Percentiles rank a stretch among this genome's conserved stretches.
Evolutionary conservation across 2,797 vertebrate genomes (phyloP).

Genomic region (Steatocranus sp.): DNA sequence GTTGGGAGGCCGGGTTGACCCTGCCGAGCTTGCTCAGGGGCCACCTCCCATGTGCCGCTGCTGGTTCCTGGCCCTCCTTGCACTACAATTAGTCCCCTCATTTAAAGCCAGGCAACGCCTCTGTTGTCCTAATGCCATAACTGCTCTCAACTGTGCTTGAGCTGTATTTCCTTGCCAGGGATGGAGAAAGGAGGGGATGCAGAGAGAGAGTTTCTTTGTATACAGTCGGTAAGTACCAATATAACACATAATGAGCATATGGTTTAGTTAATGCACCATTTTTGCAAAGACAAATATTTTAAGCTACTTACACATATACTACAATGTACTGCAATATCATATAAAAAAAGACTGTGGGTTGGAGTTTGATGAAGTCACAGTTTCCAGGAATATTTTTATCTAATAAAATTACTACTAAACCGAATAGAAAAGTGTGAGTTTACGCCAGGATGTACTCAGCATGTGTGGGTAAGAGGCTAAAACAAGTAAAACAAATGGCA

Average conservation of each 20-base stretch:
- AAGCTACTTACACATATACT: not conserved
- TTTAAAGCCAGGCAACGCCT: conserved; percentile 55
- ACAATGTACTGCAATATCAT: not conserved
- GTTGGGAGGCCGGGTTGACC: conserved; percentile 76
- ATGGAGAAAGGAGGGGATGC: conserved; percentile 7
- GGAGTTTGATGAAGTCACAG: not conserved
- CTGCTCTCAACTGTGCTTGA: conserved; percentile 39
- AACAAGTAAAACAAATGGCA: conserved; percentile 64
- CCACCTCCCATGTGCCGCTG: conserved; percentile 53
- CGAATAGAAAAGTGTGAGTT: not conserved
- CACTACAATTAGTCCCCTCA: conserved; percentile 66
- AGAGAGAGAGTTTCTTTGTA: conserved; percentile 37
- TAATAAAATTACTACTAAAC: not conserved
- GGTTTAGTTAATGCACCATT: not conserved
- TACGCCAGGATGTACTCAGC: conserved; percentile 29
- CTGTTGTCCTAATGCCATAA: conserved; percentile 57
- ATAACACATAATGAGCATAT: conserved; percentile 13
- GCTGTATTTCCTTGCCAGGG: conserved; percentile 47
- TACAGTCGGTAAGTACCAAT: conserved; percentile 17
- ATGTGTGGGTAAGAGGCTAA: conserved; percentile 19
- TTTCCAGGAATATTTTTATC: not conserved
- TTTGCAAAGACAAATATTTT: not conserved
- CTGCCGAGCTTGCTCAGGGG: conserved; percentile 66
- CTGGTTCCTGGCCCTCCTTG: conserved; percentile 35
- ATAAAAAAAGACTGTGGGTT: not conserved